Percentiles rank a stretch among this genome's conserved stretches.
Evolutionary conservation across 1,140 invertebrate genomes (phyloP).

Genomic region (Pentalonia nigronervosa): DNA sequence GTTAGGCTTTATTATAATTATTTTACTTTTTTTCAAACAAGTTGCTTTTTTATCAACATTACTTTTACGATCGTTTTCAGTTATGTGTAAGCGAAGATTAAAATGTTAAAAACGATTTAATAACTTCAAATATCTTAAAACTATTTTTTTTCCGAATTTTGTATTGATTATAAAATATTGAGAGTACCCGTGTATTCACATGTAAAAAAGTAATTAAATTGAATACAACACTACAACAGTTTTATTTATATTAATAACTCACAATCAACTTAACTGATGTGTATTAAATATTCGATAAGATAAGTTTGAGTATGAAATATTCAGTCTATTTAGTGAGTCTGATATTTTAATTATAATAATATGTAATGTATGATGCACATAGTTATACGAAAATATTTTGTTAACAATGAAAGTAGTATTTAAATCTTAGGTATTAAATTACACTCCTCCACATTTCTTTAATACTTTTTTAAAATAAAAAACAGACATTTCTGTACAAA

Average conservation of each 20-base stretch:
- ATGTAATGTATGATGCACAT: too few species aligned
- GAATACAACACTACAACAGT: too few species aligned
- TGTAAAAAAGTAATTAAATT: too few species aligned
- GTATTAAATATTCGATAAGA: too few species aligned
- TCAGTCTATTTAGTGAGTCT: too few species aligned
- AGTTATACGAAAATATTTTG: background rate
- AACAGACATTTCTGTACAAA: background rate
- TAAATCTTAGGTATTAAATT: background rate
- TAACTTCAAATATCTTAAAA: background rate
- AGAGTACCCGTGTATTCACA: too few species aligned
- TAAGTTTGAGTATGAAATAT: too few species aligned
- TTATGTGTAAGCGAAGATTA: background rate
- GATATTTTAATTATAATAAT: too few species aligned
- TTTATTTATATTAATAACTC: too few species aligned
- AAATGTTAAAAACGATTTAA: background rate
- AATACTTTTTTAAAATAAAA: background rate
- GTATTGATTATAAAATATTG: background rate
- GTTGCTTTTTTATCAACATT: background rate
- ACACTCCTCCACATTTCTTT: background rate
- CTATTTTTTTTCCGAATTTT: background rate
- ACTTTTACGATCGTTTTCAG: background rate
- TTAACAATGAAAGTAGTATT: background rate
- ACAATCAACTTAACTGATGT: too few species aligned
- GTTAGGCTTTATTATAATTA: slow-evolving; percentile 31
- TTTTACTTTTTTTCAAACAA: slow-evolving; percentile 24